These are phyloP conservation scores for Gambusia yucatana DNA, from an alignment of 2,797 vertebrate genomes.

Conservation along the genomic window DNA sequence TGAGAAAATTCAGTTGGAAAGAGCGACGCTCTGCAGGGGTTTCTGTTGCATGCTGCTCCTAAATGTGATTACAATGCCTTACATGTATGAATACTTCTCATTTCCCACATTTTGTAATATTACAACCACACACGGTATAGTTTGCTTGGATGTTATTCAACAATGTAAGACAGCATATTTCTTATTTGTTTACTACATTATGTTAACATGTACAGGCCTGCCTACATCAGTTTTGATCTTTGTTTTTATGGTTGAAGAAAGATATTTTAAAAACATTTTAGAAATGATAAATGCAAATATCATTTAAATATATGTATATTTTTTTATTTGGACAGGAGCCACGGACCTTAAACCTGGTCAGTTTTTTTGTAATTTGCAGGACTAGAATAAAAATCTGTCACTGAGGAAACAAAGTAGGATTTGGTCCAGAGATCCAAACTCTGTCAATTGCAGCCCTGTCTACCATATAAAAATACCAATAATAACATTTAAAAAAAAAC, in stretches of 20 bases:
- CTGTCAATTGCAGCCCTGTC: not conserved
- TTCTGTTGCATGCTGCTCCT: not conserved
- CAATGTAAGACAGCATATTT: not conserved
- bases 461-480: not conserved
- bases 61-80: not conserved
- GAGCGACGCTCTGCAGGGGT: not conserved
- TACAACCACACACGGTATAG: not conserved
- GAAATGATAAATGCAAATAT: not conserved
- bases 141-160: not conserved
- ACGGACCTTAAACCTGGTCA: not conserved
- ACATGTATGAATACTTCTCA: not conserved
- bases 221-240: not conserved
- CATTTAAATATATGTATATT: not conserved
- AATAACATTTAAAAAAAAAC: not conserved
- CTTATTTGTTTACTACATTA: not conserved
- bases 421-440: not conserved
- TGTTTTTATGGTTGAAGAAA: not conserved
- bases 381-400: not conserved
- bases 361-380: not conserved
- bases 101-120: not conserved
- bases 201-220: not conserved
- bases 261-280: not conserved
- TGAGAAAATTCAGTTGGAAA: slow-evolving; percentile 11
- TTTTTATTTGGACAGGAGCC: not conserved
- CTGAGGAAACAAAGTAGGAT: not conserved